Percentiles rank a stretch among this genome's conserved stretches.
phyloP scores from a whole-genome alignment of 2,888 invertebrate genomes.

The Callosobruchus maculatus region DNA sequence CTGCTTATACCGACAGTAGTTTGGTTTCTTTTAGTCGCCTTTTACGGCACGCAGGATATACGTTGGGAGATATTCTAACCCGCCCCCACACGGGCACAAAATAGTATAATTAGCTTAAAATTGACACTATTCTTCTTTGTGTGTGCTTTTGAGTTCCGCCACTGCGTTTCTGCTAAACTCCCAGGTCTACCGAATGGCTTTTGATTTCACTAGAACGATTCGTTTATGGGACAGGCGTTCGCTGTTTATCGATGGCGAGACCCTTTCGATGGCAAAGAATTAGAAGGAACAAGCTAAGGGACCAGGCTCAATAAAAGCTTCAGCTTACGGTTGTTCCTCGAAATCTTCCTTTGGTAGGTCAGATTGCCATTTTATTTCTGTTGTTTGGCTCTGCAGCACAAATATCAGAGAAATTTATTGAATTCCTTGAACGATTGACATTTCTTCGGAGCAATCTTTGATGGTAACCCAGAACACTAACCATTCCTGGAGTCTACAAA shows the following conservation, averaged over 20 bases:
- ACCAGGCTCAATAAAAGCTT: background rate
- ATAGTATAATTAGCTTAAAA: no score
- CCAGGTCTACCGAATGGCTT: conserved; percentile 19
- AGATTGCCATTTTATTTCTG: background rate
- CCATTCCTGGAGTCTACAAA: no score
- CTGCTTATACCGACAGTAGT: no score
- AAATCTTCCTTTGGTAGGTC: background rate
- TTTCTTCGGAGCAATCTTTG: no score
- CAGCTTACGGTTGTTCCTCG: background rate
- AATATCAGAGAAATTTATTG: background rate
- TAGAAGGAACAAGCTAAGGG: background rate
- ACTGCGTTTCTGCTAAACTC: background rate
- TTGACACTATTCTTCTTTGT: no score
- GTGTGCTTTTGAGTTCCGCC: background rate
- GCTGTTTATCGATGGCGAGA: background rate
- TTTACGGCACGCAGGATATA: no score
- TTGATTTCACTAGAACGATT: conserved; percentile 17
- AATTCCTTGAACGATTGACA: background rate
- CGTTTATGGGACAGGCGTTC: background rate
- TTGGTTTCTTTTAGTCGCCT: no score
- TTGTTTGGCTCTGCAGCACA: background rate
- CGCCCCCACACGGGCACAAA: no score
- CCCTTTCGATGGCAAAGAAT: background rate
- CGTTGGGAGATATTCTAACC: no score
- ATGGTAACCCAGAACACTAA: no score